Conservation (phyloP, 2,888 invertebrate genomes). For the Synergus umbraculus region DNA sequence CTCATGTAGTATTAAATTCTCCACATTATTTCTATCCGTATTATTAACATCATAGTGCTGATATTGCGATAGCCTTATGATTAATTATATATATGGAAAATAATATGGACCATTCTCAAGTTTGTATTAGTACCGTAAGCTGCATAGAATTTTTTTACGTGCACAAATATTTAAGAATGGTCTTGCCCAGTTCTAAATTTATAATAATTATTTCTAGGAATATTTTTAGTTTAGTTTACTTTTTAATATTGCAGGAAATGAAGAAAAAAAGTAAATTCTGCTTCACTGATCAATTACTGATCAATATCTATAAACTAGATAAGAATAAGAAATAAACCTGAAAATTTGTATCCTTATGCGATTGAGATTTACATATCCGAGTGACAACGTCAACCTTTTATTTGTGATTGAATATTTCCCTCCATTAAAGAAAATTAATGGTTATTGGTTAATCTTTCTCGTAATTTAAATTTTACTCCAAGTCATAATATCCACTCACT, state of each 20-base stretch:
- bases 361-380: background rate
- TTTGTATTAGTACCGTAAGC: background rate
- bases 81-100: background rate
- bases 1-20: conserved; percentile 5
- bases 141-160: background rate
- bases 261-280: too few species aligned
- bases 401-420: background rate
- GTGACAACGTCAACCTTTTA: background rate
- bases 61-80: conserved; percentile 4
- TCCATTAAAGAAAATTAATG: background rate
- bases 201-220: too few species aligned
- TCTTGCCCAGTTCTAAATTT: background rate
- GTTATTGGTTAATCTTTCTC: background rate
- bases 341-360: background rate
- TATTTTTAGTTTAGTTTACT: too few species aligned
- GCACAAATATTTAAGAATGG: background rate
- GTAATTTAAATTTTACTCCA: conserved; percentile 20
- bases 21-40: conserved; percentile 13
- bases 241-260: too few species aligned
- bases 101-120: background rate
- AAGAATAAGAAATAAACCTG: too few species aligned
- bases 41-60: conserved; percentile 24
- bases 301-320: too few species aligned
- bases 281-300: too few species aligned
- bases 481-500: conserved; percentile 30